A percentile compares a stretch with the other conserved stretches of the same genome.
Conservation (phyloP, 1,140 invertebrate genomes). For the Sycobia sp. region DNA sequence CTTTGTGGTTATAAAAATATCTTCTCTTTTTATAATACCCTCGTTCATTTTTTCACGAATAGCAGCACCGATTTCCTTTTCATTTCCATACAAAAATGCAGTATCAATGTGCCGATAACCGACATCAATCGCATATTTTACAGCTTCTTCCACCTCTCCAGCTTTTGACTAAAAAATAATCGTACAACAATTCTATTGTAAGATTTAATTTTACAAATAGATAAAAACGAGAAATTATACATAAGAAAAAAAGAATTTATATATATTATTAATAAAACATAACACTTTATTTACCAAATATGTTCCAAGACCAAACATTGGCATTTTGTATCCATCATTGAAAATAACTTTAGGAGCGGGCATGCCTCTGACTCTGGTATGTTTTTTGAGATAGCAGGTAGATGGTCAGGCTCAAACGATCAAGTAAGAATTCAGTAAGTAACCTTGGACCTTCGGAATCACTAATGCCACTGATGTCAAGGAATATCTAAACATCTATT, state of each 20-base stretch:
- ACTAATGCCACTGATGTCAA: not conserved
- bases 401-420: not conserved
- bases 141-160: slow-evolving; percentile 71
- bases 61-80: slow-evolving; percentile 80
- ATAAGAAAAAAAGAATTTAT: not conserved
- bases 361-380: not conserved
- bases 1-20: slow-evolving; percentile 84
- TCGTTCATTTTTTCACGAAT: slow-evolving; percentile 75
- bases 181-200: too few relatives aligned
- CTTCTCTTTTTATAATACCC: slow-evolving; percentile 78
- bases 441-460: too few relatives aligned
- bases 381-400: not conserved
- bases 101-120: slow-evolving; percentile 92
- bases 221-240: not conserved
- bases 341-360: slow-evolving; percentile 54
- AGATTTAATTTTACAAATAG: not conserved
- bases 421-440: not conserved
- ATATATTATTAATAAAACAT: not conserved
- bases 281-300: slow-evolving; percentile 62
- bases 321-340: slow-evolving; percentile 66
- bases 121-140: slow-evolving; percentile 76
- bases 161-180: slow-evolving; percentile 52
- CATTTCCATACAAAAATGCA: slow-evolving; percentile 83
- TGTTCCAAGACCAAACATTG: slow-evolving; percentile 70
- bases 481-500: not conserved